Conservation (phyloP, 2,113 vertebrate species). For the Peromyscus polionotus region DNA sequence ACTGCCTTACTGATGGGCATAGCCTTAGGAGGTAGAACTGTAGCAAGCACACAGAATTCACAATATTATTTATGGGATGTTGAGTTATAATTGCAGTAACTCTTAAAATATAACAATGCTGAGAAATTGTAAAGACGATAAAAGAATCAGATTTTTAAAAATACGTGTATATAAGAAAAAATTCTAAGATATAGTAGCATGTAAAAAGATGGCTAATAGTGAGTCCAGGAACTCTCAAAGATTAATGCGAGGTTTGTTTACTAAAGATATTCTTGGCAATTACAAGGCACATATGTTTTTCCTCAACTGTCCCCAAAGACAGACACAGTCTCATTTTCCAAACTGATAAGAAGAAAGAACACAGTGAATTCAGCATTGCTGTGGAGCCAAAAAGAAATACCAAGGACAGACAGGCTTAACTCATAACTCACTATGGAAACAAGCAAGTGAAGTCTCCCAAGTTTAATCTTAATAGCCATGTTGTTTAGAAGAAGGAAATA, state of each 20-base stretch:
- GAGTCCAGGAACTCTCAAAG: constrained; percentile 20
- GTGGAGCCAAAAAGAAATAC: constrained; percentile 30
- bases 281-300: constrained; percentile 36
- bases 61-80: neutral
- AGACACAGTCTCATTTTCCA: constrained; percentile 56
- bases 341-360: constrained; percentile 56
- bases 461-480: neutral
- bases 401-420: constrained; percentile 24
- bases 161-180: neutral
- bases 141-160: neutral
- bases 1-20: constrained; percentile 6
- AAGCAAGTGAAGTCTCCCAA: constrained; percentile 9
- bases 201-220: constrained; percentile 36
- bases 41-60: neutral
- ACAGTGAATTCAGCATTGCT: constrained; percentile 24
- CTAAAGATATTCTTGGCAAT: constrained; percentile 47
- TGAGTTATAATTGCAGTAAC: neutral
- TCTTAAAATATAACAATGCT: constrained; percentile 24
- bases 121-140: constrained; percentile 3
- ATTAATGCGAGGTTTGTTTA: constrained; percentile 61
- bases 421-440: constrained; percentile 37
- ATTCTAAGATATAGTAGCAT: constrained; percentile 24
- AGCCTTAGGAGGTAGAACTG: neutral
- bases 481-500: constrained; percentile 57
- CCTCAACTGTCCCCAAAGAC: constrained; percentile 50